These are phyloP conservation scores for Rhabdomys dilectus DNA, from an alignment of 2,113 vertebrate genomes.

Conservation along the genomic window DNA sequence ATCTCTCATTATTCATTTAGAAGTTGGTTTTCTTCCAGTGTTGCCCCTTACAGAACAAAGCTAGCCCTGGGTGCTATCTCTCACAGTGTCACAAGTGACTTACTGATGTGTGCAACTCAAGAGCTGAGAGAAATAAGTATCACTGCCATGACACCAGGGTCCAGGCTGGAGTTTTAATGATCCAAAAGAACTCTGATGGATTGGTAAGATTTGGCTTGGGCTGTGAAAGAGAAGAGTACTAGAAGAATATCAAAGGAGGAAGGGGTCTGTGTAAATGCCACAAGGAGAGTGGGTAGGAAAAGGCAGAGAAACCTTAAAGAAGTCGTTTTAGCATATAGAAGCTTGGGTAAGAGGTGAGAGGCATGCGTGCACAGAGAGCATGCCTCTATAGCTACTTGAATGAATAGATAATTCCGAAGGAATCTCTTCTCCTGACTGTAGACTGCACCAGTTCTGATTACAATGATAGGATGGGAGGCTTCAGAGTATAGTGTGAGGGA, in stretches of 20 bases:
- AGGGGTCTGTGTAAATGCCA: background rate
- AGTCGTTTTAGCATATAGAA: background rate
- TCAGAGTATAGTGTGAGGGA: background rate
- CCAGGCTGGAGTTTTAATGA: constrained; percentile 58
- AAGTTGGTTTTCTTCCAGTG: constrained; percentile 20
- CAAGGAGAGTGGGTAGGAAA: background rate
- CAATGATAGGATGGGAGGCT: background rate
- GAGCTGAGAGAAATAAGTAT: constrained; percentile 52
- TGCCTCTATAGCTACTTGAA: background rate
- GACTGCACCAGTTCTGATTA: background rate
- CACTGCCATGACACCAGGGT: background rate
- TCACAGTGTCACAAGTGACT: background rate
- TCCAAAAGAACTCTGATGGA: constrained; percentile 41
- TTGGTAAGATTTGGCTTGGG: constrained; percentile 3
- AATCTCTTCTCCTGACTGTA: background rate
- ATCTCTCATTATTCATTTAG: constrained; percentile 65
- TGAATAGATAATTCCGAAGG: background rate
- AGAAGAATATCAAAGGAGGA: background rate
- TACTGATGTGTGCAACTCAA: constrained; percentile 2
- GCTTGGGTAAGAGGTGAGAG: background rate
- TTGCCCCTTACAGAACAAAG: constrained; percentile 24
- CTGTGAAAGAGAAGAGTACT: background rate
- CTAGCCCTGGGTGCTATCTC: background rate
- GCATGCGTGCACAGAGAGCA: background rate
- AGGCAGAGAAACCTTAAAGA: background rate